Conservation (phyloP, 1,140 invertebrate genomes). For the Tetramorium parvispinum region DNA sequence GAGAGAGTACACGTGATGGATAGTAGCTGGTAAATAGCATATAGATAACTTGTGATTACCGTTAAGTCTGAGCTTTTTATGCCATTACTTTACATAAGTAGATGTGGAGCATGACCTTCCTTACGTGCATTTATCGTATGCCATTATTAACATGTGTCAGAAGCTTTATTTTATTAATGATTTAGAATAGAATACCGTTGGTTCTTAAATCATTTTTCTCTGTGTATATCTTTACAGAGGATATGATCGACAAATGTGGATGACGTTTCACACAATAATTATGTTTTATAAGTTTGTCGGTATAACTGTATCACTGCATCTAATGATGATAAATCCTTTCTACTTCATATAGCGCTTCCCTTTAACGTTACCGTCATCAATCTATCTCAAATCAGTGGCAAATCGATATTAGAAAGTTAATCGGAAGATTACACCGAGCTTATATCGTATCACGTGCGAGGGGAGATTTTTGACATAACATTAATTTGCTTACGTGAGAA, state of each 20-base stretch:
- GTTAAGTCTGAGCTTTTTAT: slow-evolving; percentile 13
- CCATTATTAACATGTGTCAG: not conserved
- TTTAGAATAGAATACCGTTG: not conserved
- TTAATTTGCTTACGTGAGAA: not conserved
- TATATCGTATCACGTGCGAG: not conserved
- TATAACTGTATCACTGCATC: slow-evolving; percentile 14
- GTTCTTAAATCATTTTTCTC: slow-evolving; percentile 7
- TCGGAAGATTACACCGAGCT: not conserved
- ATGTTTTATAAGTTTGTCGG: not conserved
- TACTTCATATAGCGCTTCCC: not conserved
- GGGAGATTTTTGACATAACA: not conserved
- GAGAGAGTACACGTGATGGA: slow-evolving; percentile 2
- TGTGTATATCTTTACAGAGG: not conserved
- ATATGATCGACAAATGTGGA: slow-evolving; percentile 4
- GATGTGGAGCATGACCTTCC: not conserved
- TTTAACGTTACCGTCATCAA: not conserved
- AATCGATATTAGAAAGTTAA: slow-evolving; percentile 1
- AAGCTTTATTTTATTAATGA: slow-evolving; percentile 31
- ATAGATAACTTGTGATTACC: slow-evolving; percentile 26
- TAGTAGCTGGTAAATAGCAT: not conserved
- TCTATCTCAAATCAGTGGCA: not conserved
- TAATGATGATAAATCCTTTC: slow-evolving; percentile 33
- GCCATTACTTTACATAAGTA: slow-evolving; percentile 11
- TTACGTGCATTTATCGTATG: not conserved
- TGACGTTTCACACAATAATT: not conserved